These are phyloP conservation scores for Caenorhabditis wallacei DNA, from an alignment of 2,888 invertebrate species.

Conservation along the genomic window DNA sequence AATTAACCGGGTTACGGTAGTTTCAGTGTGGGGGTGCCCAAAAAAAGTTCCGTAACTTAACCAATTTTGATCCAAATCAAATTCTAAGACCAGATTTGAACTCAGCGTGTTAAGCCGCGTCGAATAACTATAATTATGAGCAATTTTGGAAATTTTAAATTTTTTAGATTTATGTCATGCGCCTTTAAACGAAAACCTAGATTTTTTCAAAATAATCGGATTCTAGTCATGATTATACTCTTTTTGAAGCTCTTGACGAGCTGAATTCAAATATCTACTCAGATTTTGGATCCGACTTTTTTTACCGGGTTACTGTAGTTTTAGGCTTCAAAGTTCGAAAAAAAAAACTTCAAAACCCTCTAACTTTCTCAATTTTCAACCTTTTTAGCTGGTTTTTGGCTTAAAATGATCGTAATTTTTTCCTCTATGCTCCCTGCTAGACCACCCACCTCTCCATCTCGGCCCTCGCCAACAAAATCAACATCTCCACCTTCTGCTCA, in stretches of 20 bases:
- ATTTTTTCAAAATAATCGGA: not conserved
- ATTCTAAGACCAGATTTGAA: too few relatives aligned
- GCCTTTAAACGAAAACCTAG: not conserved
- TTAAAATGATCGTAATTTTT: too few relatives aligned
- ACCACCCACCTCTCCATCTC: constrained; percentile 54
- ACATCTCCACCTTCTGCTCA: constrained; percentile 54
- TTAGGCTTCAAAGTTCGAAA: not conserved
- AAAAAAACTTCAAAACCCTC: not conserved
- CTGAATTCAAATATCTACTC: not conserved
- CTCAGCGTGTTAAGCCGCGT: too few relatives aligned
- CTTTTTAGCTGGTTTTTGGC: not conserved
- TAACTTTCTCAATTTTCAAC: not conserved
- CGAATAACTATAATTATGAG: too few relatives aligned
- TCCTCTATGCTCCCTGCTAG: too few relatives aligned
- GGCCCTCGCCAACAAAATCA: constrained; percentile 60
- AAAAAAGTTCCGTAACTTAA: too few relatives aligned
- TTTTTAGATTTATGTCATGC: too few relatives aligned
- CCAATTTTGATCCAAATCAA: not conserved
- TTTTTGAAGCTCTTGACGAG: not conserved
- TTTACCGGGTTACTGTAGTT: not conserved
- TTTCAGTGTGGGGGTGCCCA: too few relatives aligned
- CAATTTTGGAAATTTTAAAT: too few relatives aligned
- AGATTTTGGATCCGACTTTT: not conserved
- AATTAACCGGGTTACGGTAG: too few relatives aligned
- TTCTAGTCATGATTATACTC: constrained; percentile 2